Evolutionary conservation across 2,888 invertebrate genomes (phyloP).

Genomic region (Drosophila quinaria): DNA sequence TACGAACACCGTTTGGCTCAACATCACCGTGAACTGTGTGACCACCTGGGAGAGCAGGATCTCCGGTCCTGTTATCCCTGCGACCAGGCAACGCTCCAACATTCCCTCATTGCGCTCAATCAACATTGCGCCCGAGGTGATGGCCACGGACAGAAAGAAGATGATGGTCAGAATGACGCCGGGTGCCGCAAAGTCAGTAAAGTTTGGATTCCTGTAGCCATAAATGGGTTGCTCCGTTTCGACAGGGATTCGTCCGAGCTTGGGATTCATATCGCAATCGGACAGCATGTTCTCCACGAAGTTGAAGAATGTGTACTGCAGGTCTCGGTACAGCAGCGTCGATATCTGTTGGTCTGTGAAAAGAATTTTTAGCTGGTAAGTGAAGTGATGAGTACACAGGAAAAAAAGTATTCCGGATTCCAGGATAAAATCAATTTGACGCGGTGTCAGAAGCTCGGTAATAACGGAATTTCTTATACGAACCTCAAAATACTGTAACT

Average conservation of each 20-base stretch:
- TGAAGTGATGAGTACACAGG: too few species aligned
- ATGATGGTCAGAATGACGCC: constrained; percentile 96
- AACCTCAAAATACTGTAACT: too few species aligned
- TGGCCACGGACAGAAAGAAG: constrained; percentile 96
- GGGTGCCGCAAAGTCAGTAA: constrained; percentile 97
- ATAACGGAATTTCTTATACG: too few species aligned
- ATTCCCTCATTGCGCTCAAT: constrained; percentile 96
- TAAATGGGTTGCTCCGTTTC: constrained; percentile 91
- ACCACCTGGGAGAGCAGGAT: constrained; percentile 94
- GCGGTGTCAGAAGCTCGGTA: too few species aligned
- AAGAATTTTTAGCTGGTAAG: not conserved
- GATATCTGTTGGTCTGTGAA: constrained; percentile 95
- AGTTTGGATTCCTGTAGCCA: constrained; percentile 91
- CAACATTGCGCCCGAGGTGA: constrained; percentile 96
- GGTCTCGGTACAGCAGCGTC: constrained; percentile 90
- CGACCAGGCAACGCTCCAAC: constrained; percentile 94
- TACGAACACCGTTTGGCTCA: constrained; percentile 92
- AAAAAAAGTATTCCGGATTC: too few species aligned
- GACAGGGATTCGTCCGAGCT: constrained; percentile 86
- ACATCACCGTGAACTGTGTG: constrained; percentile 95
- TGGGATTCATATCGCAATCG: constrained; percentile 89
- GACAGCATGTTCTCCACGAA: constrained; percentile 89
- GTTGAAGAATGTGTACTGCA: constrained; percentile 90
- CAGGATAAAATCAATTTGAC: too few species aligned
- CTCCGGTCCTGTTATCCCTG: constrained; percentile 92